These are phyloP conservation scores for Climacteris rufus DNA, from an alignment of 2,113 vertebrate species.

Conservation along the genomic window DNA sequence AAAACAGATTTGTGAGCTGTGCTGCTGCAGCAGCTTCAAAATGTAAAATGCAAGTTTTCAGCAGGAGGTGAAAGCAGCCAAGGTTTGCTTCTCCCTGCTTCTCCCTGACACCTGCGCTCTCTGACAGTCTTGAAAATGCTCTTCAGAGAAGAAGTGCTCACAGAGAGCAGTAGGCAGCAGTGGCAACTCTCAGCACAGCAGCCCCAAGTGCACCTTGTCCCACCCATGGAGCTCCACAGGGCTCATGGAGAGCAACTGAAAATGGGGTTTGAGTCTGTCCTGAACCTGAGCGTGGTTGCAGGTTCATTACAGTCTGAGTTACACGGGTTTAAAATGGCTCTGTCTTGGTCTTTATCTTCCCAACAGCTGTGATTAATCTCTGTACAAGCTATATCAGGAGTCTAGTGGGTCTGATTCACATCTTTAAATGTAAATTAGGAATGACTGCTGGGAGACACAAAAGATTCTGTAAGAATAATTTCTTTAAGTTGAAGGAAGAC, in stretches of 20 bases:
- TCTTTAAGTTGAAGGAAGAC: not conserved
- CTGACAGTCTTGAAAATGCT: not conserved
- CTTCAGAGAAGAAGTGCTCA: not conserved
- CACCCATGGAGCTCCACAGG: not conserved
- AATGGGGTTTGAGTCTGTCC: not conserved
- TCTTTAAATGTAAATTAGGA: not conserved
- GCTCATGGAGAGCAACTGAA: not conserved
- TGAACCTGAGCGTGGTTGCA: not conserved
- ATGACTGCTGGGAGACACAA: not conserved
- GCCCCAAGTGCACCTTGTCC: not conserved
- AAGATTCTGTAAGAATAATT: not conserved
- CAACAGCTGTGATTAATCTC: not conserved
- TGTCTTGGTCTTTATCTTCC: not conserved
- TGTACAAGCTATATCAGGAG: not conserved
- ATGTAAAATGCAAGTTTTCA: rapidly evolving
- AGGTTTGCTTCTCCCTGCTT: not conserved
- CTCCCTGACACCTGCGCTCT: not conserved
- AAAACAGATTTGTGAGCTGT: not conserved
- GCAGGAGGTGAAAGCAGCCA: not conserved
- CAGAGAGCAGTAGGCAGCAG: not conserved
- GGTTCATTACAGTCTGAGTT: not conserved
- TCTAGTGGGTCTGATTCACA: not conserved
- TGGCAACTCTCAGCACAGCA: not conserved
- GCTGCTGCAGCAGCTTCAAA: not conserved
- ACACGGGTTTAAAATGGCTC: not conserved